Percentiles rank a stretch among this genome's conserved stretches.
phyloP scores from a whole-genome alignment of 2,797 vertebrate genomes.

The Carapus acus region DNA sequence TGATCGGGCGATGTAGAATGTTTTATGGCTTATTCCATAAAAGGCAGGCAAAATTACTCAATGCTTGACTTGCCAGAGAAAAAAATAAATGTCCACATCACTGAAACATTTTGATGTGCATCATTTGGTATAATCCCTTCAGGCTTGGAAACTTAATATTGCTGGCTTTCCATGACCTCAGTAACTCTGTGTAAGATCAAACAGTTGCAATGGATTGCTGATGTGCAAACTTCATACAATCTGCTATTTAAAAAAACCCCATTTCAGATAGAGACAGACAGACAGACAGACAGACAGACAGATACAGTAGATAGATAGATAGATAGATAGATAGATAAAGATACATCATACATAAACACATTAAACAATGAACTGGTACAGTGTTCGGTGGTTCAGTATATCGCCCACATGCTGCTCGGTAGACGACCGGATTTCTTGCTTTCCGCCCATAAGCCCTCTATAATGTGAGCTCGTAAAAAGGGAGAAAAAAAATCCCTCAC shows the following conservation, averaged over 20 bases:
- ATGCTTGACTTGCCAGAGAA: background rate
- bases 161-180: constrained; percentile 19
- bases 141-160: constrained; percentile 6
- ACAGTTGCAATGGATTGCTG: background rate
- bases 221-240: background rate
- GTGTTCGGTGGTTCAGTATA: constrained; percentile 37
- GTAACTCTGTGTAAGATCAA: constrained; percentile 6
- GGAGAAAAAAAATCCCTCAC: constrained; percentile 35
- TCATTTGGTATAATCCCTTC: constrained; percentile 3
- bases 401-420: constrained; percentile 49
- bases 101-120: constrained; percentile 10
- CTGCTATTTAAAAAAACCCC: background rate
- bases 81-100: background rate
- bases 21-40: no score
- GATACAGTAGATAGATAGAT: no score
- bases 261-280: background rate
- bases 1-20: no score
- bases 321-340: no score
- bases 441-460: constrained; percentile 58
- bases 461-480: constrained; percentile 50
- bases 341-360: no score
- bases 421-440: constrained; percentile 52
- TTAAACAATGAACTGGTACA: no score
- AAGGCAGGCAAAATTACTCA: background rate
- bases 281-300: no score